Evolutionary conservation across 2,113 vertebrate genomes (phyloP).

Genomic region (Halichoerus grypus): DNA sequence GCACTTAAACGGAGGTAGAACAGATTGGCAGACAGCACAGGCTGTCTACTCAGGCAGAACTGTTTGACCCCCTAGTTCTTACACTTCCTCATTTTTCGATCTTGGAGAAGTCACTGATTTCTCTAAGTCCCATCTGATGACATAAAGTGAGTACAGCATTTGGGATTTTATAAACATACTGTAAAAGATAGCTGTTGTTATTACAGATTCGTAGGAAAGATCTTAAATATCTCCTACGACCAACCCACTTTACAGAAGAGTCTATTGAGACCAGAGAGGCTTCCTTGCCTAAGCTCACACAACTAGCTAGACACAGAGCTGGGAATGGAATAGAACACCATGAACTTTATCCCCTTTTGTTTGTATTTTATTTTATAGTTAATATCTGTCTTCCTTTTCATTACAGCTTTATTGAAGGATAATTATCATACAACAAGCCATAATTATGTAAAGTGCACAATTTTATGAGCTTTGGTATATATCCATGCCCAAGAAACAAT

Average conservation of each 20-base stretch:
- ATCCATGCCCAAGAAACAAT: background rate
- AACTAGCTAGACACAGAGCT: background rate
- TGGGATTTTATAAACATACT: background rate
- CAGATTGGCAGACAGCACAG: background rate
- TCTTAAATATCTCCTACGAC: background rate
- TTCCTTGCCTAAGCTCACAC: background rate
- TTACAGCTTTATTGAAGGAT: background rate
- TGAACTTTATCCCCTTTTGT: background rate
- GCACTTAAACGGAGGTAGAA: background rate
- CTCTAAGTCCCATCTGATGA: background rate
- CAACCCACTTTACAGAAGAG: background rate
- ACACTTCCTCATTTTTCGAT: background rate
- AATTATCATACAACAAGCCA: background rate
- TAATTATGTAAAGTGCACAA: background rate
- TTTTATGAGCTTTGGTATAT: background rate
- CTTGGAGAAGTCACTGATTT: background rate
- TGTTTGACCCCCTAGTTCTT: background rate
- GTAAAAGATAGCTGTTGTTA: background rate
- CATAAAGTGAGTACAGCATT: background rate
- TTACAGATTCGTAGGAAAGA: background rate
- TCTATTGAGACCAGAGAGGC: background rate
- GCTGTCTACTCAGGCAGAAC: background rate
- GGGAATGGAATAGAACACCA: background rate
- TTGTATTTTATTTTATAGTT: constrained; percentile 6
- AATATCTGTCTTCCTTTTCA: background rate